Conservation (phyloP, 2,888 invertebrate species). For the Drosophila setosimentum region DNA sequence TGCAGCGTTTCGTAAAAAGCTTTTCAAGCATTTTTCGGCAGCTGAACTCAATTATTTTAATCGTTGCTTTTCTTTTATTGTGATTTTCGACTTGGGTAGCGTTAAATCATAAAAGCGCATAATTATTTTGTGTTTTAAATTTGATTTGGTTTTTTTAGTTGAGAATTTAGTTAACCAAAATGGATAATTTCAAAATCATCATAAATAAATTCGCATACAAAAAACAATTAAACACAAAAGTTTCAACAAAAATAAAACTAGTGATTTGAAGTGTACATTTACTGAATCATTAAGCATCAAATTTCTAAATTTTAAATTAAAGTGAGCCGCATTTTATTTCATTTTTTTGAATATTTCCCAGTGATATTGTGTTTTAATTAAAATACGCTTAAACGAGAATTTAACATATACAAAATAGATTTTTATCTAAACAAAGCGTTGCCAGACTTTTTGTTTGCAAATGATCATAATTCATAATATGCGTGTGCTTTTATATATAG, state of each 20-base stretch:
- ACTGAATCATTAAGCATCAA: background rate
- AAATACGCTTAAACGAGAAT: background rate
- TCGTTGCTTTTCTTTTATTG: slow-evolving; percentile 62
- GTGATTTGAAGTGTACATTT: background rate
- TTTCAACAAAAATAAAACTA: background rate
- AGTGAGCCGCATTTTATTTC: background rate
- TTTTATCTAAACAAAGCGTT: slow-evolving; percentile 11
- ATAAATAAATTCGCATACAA: background rate
- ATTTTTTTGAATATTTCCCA: background rate
- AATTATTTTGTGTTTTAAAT: background rate
- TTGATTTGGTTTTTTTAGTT: background rate
- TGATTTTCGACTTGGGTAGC: slow-evolving; percentile 22
- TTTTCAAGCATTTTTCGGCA: slow-evolving; percentile 53
- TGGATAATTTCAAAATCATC: background rate
- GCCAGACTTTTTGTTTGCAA: slow-evolving; percentile 19
- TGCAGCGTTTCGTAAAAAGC: slow-evolving; percentile 35
- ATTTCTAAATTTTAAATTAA: background rate
- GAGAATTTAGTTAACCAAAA: background rate
- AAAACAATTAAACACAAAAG: background rate
- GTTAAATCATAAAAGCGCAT: slow-evolving; percentile 18
- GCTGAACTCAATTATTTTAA: slow-evolving; percentile 61
- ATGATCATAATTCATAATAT: background rate
- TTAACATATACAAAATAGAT: background rate
- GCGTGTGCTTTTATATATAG: background rate
- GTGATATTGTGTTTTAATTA: background rate